phyloP scores from a whole-genome alignment of 2,888 invertebrate genomes.

The Synergus laeviventris region DNA sequence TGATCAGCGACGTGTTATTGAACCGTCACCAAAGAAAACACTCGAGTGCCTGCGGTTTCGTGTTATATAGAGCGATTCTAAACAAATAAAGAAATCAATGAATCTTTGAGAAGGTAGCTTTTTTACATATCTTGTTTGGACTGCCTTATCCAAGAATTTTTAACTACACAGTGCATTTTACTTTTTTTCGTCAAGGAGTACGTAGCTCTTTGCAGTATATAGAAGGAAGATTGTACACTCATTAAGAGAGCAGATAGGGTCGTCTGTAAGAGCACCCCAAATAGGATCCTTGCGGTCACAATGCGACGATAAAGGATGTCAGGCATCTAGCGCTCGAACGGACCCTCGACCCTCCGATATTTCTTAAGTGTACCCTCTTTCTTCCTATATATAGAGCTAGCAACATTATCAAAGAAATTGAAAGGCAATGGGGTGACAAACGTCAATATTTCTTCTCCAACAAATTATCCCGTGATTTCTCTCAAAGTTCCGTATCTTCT shows the following conservation, averaged over 20 bases:
- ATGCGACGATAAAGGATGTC: constrained; percentile 32
- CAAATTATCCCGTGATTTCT: constrained; percentile 21
- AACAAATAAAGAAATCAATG: background rate
- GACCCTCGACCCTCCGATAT: constrained; percentile 36
- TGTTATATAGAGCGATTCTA: constrained; percentile 27
- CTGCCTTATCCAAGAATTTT: background rate
- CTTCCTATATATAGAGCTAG: constrained; percentile 17
- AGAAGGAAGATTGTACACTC: background rate
- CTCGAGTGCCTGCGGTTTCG: constrained; percentile 9
- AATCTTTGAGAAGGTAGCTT: background rate
- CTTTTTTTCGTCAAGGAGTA: background rate
- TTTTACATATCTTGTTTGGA: background rate
- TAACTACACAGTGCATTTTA: background rate
- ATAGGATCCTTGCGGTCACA: constrained; percentile 33
- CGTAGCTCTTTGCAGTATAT: background rate
- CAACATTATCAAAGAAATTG: constrained; percentile 40
- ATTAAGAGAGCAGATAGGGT: constrained; percentile 27
- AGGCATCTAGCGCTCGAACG: constrained; percentile 24
- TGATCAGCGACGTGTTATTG: constrained; percentile 34
- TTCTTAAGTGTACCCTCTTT: constrained; percentile 25
- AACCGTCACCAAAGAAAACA: constrained; percentile 30
- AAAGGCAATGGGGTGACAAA: constrained; percentile 32
- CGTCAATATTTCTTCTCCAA: constrained; percentile 32
- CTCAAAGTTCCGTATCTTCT: background rate
- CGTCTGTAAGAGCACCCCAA: constrained; percentile 24